Percentiles rank a stretch among this genome's conserved stretches.
Conservation (phyloP, 2,888 invertebrate species). For the Heptascelio sp. region DNA sequence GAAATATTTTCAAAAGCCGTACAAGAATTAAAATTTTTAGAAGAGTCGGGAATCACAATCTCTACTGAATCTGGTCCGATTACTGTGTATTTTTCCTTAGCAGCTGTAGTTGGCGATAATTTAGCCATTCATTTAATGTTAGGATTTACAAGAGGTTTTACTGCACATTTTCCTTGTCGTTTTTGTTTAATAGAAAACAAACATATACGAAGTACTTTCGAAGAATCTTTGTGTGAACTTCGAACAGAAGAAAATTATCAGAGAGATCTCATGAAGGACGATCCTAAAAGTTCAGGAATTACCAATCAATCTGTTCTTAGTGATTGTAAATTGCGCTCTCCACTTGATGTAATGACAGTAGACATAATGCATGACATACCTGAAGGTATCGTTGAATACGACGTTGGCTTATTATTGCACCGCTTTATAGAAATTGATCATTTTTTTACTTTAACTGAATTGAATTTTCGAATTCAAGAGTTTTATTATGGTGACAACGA, state of each 20-base stretch:
- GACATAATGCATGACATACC: slow-evolving; percentile 56
- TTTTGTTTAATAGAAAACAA: slow-evolving; percentile 47
- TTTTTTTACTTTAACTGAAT: slow-evolving; percentile 52
- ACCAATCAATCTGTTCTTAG: slow-evolving; percentile 36
- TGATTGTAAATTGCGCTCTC: slow-evolving; percentile 11
- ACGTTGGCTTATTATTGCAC: slow-evolving; percentile 67
- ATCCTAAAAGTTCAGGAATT: slow-evolving; percentile 44
- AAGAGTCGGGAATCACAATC: slow-evolving; percentile 36
- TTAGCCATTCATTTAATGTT: slow-evolving; percentile 40
- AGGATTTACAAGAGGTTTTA: slow-evolving; percentile 53
- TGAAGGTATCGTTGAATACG: slow-evolving; percentile 68
- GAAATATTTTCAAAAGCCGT: slow-evolving; percentile 47
- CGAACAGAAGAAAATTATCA: slow-evolving; percentile 27
- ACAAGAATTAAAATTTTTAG: slow-evolving; percentile 34
- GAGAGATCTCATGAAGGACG: slow-evolving; percentile 17
- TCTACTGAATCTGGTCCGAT: background rate
- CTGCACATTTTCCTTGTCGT: slow-evolving; percentile 60
- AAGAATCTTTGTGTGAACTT: slow-evolving; percentile 2
- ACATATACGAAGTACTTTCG: slow-evolving; percentile 1
- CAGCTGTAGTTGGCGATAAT: slow-evolving; percentile 38
- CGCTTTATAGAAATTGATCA: slow-evolving; percentile 64
- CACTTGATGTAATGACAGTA: slow-evolving; percentile 41
- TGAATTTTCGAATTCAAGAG: slow-evolving; percentile 51
- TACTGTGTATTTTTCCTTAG: slow-evolving; percentile 30
- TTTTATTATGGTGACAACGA: too few relatives aligned